phyloP scores from a whole-genome alignment of 2,113 vertebrate genomes.

The Centropristis striata region DNA sequence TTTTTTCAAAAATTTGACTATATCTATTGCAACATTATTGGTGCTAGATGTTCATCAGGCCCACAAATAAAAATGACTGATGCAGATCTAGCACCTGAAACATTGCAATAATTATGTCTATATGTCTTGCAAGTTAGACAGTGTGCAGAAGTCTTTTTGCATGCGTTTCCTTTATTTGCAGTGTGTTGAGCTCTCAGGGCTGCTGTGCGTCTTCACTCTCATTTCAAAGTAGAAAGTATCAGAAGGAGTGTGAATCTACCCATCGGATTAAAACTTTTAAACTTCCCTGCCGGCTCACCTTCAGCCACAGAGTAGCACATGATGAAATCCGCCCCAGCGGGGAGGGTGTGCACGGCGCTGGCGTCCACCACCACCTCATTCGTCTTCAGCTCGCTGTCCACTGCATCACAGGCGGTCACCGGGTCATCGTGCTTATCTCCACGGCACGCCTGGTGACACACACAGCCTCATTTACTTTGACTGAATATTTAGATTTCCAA shows the following conservation, averaged over 20 bases:
- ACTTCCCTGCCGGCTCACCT: slow-evolving; percentile 81
- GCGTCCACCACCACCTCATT: slow-evolving; percentile 90
- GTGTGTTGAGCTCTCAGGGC: neutral
- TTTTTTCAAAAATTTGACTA: too few species aligned
- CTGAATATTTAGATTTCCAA: neutral
- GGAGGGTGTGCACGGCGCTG: slow-evolving; percentile 88
- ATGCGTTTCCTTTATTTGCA: neutral
- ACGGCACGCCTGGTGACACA: slow-evolving; percentile 89
- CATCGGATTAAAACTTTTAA: neutral
- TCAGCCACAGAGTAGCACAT: slow-evolving; percentile 99
- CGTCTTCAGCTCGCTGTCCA: slow-evolving; percentile 70
- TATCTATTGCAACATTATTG: too few species aligned
- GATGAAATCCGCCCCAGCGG: slow-evolving; percentile 95
- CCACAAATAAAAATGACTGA: too few species aligned
- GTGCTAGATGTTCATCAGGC: too few species aligned
- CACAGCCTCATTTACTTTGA: neutral
- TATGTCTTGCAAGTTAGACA: too few species aligned
- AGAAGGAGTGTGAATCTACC: neutral
- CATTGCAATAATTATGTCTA: too few species aligned
- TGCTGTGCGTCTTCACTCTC: neutral
- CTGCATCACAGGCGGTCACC: slow-evolving; percentile 83
- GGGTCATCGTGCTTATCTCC: slow-evolving; percentile 90
- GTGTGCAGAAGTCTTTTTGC: neutral
- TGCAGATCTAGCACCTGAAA: too few species aligned
- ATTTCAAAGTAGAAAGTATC: neutral